Percentiles rank a stretch among this genome's conserved stretches.
Conservation (phyloP, 2,797 vertebrate species). For the Echeneis naucrates region DNA sequence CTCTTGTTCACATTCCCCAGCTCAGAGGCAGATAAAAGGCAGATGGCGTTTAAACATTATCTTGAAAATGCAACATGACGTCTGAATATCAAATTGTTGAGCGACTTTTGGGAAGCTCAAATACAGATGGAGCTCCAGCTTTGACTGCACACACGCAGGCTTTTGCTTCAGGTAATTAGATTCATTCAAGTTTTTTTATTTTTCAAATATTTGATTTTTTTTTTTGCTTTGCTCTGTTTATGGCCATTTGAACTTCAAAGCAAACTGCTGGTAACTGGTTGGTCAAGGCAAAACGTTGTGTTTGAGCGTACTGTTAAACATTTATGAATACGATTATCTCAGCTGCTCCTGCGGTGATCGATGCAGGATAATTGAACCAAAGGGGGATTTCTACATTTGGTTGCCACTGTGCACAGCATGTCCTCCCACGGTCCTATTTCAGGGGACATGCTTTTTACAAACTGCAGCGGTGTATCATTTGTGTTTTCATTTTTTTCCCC, state of each 20-base stretch:
- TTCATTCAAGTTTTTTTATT: slow-evolving; percentile 19
- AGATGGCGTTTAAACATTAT: slow-evolving; percentile 63
- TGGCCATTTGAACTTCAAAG: slow-evolving; percentile 25
- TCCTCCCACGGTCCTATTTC: slow-evolving; percentile 33
- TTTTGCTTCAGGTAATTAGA: slow-evolving; percentile 53
- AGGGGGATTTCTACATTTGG: slow-evolving; percentile 11
- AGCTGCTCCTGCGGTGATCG: slow-evolving; percentile 27
- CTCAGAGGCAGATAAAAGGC: slow-evolving; percentile 54
- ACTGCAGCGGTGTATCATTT: slow-evolving; percentile 43
- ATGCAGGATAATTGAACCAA: slow-evolving; percentile 28
- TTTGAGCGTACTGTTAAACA: slow-evolving; percentile 30
- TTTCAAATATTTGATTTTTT: background rate
- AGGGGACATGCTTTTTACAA: slow-evolving; percentile 57
- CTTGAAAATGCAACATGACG: slow-evolving; percentile 60
- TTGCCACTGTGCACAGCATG: slow-evolving; percentile 6
- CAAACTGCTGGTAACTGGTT: slow-evolving; percentile 12
- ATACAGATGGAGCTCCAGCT: slow-evolving; percentile 60
- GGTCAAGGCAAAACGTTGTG: slow-evolving; percentile 25
- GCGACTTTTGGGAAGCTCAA: slow-evolving; percentile 50
- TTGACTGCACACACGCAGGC: slow-evolving; percentile 32
- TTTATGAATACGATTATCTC: slow-evolving; percentile 19
- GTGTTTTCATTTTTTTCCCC: slow-evolving; percentile 68
- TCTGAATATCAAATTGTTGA: slow-evolving; percentile 59
- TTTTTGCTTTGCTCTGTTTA: slow-evolving; percentile 18
- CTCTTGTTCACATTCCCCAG: slow-evolving; percentile 45